phyloP scores from a whole-genome alignment of 92 coral and sea anemone species.

The Ricordea florida region DNA sequence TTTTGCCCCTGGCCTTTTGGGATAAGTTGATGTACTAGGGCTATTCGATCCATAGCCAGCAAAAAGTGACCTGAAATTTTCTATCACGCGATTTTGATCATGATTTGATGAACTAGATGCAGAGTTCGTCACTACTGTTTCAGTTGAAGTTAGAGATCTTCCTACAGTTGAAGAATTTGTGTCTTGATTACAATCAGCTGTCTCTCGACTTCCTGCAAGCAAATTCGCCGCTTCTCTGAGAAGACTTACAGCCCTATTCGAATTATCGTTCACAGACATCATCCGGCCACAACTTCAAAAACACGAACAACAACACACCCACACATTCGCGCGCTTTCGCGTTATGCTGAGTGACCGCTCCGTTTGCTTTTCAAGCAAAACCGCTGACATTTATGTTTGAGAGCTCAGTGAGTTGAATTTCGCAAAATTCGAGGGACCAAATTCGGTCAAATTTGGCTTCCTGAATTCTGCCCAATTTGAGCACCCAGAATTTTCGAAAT shows the following conservation, averaged over 20 bases:
- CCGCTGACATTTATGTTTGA: slow-evolving; percentile 4
- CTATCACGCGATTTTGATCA: slow-evolving; percentile 4
- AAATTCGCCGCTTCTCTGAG: slow-evolving; percentile 5
- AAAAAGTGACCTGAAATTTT: slow-evolving; percentile 18
- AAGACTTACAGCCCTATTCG: slow-evolving; percentile 21
- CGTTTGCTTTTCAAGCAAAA: neutral
- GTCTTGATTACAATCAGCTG: slow-evolving; percentile 2
- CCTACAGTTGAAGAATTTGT: slow-evolving; percentile 12
- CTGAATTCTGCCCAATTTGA: no score
- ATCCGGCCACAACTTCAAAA: neutral
- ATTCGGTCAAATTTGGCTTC: neutral
- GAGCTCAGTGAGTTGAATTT: slow-evolving; percentile 19
- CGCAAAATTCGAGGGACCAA: neutral
- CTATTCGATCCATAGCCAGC: slow-evolving; percentile 16
- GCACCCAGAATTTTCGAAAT: no score
- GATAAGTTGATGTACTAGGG: neutral
- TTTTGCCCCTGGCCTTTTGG: slow-evolving; percentile 7
- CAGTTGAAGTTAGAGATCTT: neutral
- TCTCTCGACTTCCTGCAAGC: slow-evolving; percentile 19
- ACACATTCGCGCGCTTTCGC: neutral
- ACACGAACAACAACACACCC: neutral
- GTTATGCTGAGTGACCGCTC: slow-evolving; percentile 14
- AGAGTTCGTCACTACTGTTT: slow-evolving; percentile 10
- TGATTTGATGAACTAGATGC: slow-evolving; percentile 5
- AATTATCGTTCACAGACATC: slow-evolving; percentile 12